Conservation (phyloP, 1,140 invertebrate species). For the Micrasema longulum region DNA sequence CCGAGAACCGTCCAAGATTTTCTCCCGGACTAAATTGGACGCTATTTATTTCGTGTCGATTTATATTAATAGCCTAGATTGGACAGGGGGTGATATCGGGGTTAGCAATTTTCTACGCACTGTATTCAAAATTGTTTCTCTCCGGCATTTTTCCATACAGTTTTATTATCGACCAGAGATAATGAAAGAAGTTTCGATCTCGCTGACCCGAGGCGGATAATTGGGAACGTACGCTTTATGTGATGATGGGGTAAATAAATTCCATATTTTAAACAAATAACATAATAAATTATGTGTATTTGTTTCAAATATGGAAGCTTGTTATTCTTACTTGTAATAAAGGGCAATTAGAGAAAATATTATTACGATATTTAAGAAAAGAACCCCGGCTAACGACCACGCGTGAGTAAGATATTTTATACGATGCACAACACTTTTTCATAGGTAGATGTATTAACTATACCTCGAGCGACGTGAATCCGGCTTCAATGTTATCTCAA, state of each 20-base stretch:
- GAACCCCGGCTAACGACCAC: no score
- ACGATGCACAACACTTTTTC: no score
- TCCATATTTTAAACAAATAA: no score
- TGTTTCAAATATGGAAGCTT: not conserved
- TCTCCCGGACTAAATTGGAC: slow-evolving; percentile 42
- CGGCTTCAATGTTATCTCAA: no score
- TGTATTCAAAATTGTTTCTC: slow-evolving; percentile 41
- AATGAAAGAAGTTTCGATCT: slow-evolving; percentile 39
- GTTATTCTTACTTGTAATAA: no score
- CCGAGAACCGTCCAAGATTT: slow-evolving; percentile 28
- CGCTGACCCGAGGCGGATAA: slow-evolving; percentile 27
- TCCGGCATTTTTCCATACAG: slow-evolving; percentile 21
- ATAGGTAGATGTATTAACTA: no score
- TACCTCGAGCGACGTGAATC: no score
- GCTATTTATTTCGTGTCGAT: slow-evolving; percentile 49
- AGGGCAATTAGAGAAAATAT: no score
- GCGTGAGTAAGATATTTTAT: no score
- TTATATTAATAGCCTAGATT: slow-evolving; percentile 45
- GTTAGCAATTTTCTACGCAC: slow-evolving; percentile 40
- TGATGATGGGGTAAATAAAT: slow-evolving; percentile 1
- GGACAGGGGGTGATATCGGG: slow-evolving; percentile 39
- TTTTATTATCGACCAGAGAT: slow-evolving; percentile 17
- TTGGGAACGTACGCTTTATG: slow-evolving; percentile 28
- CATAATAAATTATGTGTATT: slow-evolving; percentile 20
- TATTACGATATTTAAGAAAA: no score